Base-by-base conservation (phyloP, 2,113 vertebrate genomes). In the Terrapene triunguis region DNA sequence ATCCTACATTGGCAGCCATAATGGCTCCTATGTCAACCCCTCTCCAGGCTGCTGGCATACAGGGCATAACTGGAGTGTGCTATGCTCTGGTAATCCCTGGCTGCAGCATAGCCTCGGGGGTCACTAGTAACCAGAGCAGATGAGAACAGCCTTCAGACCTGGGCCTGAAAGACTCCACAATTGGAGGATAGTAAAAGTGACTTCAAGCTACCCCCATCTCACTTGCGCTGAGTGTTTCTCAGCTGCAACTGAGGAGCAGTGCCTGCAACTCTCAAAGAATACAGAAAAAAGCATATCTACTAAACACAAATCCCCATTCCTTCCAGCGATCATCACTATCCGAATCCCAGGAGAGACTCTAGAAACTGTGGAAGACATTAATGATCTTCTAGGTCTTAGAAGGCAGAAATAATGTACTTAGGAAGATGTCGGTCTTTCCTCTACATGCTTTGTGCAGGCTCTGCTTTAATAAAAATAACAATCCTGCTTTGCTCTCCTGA, bases 401-500 rank as follows among this genome's bases (percentile, higher is more conserved):
- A 25, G 7, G 35, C 50, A 54, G 80, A n/a, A 69, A 69, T 69
- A 69, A 2, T 5, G 0, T 47, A 44, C 57, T 13, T 88, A n/a
- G 9, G 11, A 27, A 2, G 3, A 2, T 0, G 5, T 11, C 3
- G 4, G 29, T 5, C 92, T 25, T 1, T 83, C 84, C 25, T 76
- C 80, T 0, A 0, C 10, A 0, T 1, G 27, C 2, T 0, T 42
- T 27, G 51, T 38, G 2, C 47, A 65, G 85, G 74, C 74, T 89
- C 29, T 22, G 1, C 24, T 69, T 21, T 2, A 1, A 19, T 51
- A 38, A 3, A 35, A 16, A 6, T 6, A 24, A 1, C 53, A 12
- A 57, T 11, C 59, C 13, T 50, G 3, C 21, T 14, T n/a, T 5
- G 35, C 17, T 51, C 42, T 82, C 51, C 85, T 85, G 84, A 48